Evolutionary conservation across 2,113 vertebrate species (phyloP), one percentile per base, ranked within the genome.

Genomic region (Istiophorus platypterus): DNA sequence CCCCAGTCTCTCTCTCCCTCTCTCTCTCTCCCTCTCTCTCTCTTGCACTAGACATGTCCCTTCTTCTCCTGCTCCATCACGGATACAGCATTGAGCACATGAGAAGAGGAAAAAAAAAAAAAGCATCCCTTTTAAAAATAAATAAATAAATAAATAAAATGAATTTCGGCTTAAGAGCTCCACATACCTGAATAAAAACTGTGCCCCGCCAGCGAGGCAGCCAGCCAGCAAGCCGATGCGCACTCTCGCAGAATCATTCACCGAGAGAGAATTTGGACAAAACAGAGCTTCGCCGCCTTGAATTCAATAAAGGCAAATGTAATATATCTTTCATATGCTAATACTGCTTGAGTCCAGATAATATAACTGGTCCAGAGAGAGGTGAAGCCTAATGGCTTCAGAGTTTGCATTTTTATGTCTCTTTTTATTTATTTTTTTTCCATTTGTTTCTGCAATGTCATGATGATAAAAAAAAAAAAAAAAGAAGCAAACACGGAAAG

Each of bases 221-320:
- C 63, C 79, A 65, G 72, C 62, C 29, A 24, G 80, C 42, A 22
- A 67, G 66, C 75, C 20, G 3, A 27, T 61, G 7, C 61, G 57
- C 65, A n/a, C 59, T 64, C 54, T 72, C 78, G 71, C 78, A 42
- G 27, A 88, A 76, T 89, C 69, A 78, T 27, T 82, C 66, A 70
- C 77, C 56, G 6, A 27, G 42, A 59, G 85, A 80, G 69, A 52
- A 62, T 86, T 86, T 64, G 62, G 71, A 80, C 57, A 80, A 72
- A 90, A 85, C 70, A 83, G 67, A 85, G 47, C 79, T 79, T 76
- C 61, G 84, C 87, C 86, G 85, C 82, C 47, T 72, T 59, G 24
- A 80, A 78, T 90, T 89, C 81, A 85, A 82, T 85, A 76, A 87
- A 82, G 63, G 71, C 41, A 89, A 88, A 90, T 84, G 76, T 79